Percentiles rank a stretch among this genome's conserved stretches.
phyloP scores from a whole-genome alignment of 2,113 vertebrate species.

The Trochalopteron elliotii region DNA sequence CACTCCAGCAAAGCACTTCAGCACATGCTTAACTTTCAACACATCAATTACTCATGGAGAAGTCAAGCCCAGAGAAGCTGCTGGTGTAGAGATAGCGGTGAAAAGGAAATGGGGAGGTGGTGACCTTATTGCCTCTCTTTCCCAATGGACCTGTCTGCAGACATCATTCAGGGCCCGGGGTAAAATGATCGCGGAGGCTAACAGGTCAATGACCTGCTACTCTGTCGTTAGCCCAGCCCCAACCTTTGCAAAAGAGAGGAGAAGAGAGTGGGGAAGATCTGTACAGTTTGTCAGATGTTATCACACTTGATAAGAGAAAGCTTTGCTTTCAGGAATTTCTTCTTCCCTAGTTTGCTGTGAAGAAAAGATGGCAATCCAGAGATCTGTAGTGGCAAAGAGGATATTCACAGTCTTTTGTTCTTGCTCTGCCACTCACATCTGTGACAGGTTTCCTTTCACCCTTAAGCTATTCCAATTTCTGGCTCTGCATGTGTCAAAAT shows the following conservation, averaged over 20 bases:
- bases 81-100: neutral
- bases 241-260: neutral
- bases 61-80: slow-evolving; percentile 41
- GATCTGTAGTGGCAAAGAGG: neutral
- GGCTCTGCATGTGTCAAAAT: slow-evolving; percentile 5
- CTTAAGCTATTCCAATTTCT: neutral
- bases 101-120: slow-evolving; percentile 55
- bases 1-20: slow-evolving; percentile 55
- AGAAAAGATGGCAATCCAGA: neutral
- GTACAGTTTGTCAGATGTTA: slow-evolving; percentile 54
- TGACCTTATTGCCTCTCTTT: slow-evolving; percentile 50
- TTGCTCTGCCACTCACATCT: neutral
- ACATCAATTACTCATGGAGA: slow-evolving; percentile 40
- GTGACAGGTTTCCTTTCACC: neutral
- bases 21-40: slow-evolving; percentile 59
- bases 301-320: slow-evolving; percentile 14
- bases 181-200: neutral
- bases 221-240: neutral
- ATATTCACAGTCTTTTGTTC: neutral
- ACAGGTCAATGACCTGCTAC: slow-evolving; percentile 44
- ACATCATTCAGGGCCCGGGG: neutral
- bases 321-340: slow-evolving; percentile 23
- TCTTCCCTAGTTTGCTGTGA: neutral
- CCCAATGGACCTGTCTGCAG: slow-evolving; percentile 29
- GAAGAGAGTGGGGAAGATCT: slow-evolving; percentile 7